Percentiles rank a stretch among this genome's conserved stretches.
phyloP scores from a whole-genome alignment of 1,140 invertebrate genomes.

The Anadara kagoshimensis region DNA sequence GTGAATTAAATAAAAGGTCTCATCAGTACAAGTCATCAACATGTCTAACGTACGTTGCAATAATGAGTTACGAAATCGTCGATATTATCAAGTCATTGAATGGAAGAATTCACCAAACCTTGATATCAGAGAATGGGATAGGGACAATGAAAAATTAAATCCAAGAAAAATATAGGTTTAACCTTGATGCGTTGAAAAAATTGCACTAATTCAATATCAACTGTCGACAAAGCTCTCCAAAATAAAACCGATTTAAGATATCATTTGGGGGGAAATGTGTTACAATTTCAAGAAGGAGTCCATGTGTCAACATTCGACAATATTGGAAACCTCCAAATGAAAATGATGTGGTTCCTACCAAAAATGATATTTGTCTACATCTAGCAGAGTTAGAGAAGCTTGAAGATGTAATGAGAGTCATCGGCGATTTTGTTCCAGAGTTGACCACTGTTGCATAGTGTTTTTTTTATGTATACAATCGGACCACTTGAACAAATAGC shows the following conservation, averaged over 20 bases:
- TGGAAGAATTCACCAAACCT: not conserved
- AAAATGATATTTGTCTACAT: not conserved
- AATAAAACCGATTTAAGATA: not conserved
- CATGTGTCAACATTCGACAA: constrained; percentile 27
- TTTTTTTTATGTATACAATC: not conserved
- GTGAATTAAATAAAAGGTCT: no score
- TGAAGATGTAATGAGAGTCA: not conserved
- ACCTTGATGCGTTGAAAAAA: not conserved
- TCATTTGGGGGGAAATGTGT: constrained; percentile 22
- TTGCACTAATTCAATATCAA: no score
- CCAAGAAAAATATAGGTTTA: not conserved
- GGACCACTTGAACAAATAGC: not conserved
- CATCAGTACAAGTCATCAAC: no score
- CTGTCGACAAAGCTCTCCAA: constrained; percentile 6
- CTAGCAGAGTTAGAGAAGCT: not conserved
- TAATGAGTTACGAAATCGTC: constrained; percentile 9
- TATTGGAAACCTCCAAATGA: constrained; percentile 30
- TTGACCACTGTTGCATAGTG: not conserved
- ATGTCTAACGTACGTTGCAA: constrained; percentile 30
- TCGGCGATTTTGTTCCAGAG: constrained; percentile 9
- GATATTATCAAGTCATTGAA: constrained; percentile 15
- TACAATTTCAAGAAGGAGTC: not conserved
- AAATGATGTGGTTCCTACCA: constrained; percentile 12
- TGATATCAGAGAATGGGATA: not conserved
- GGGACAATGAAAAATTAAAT: constrained; percentile 2